Evolutionary conservation across 1,140 invertebrate genomes (phyloP).

Genomic region (Megathymus violae): DNA sequence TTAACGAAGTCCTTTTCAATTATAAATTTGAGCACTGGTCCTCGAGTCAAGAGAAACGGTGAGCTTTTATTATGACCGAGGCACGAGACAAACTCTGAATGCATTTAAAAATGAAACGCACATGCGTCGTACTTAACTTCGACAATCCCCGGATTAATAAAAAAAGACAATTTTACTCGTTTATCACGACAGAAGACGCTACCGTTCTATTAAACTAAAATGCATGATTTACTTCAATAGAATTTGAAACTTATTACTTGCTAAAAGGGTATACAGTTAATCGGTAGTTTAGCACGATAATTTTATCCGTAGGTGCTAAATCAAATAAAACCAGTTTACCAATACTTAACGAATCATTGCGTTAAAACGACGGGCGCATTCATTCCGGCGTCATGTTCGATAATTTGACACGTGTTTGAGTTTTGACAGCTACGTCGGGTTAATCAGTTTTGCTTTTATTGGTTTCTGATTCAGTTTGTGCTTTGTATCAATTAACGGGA

Average conservation of each 20-base stretch:
- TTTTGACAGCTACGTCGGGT: constrained; percentile 42
- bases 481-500: constrained; percentile 23
- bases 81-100: too few species aligned
- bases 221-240: constrained; percentile 5
- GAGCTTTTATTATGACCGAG: too few species aligned
- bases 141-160: constrained; percentile 36
- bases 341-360: constrained; percentile 34
- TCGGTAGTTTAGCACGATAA: not conserved
- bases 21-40: too few species aligned
- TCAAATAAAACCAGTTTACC: constrained; percentile 38
- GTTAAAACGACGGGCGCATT: constrained; percentile 40
- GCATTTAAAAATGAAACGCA: constrained; percentile 12
- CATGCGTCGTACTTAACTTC: constrained; percentile 32
- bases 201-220: constrained; percentile 36
- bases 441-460: constrained; percentile 41
- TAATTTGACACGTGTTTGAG: constrained; percentile 53
- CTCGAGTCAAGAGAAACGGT: too few species aligned
- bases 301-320: constrained; percentile 25
- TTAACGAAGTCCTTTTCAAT: too few species aligned
- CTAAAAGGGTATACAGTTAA: not conserved
- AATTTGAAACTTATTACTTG: constrained; percentile 7
- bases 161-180: constrained; percentile 45
- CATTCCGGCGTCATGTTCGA: constrained; percentile 48
- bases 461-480: constrained; percentile 4
- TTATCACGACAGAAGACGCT: constrained; percentile 59